phyloP scores from a whole-genome alignment of 2,888 invertebrate genomes.

The Buathra laborator region DNA sequence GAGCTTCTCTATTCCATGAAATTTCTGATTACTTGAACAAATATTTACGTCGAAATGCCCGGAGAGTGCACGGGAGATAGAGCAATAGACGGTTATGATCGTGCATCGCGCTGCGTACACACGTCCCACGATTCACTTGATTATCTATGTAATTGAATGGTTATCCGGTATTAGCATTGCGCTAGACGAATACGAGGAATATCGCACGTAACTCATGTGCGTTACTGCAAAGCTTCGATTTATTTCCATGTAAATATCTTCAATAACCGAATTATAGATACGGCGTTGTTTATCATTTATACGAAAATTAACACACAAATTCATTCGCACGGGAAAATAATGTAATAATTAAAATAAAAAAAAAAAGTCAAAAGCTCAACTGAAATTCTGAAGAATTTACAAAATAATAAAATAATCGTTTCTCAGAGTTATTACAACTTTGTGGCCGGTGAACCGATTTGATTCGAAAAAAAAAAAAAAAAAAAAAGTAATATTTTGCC shows the following conservation, averaged over 20 bases:
- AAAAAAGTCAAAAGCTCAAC: too few species aligned
- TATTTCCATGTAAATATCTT: conserved; percentile 1
- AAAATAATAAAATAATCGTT: too few species aligned
- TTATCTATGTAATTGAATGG: conserved; percentile 47
- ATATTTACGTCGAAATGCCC: conserved; percentile 24
- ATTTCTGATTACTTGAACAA: conserved; percentile 44
- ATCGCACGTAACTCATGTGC: neutral
- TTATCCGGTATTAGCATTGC: conserved; percentile 2
- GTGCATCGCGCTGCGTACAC: conserved; percentile 16
- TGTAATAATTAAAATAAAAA: too few species aligned
- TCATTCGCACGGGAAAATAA: too few species aligned
- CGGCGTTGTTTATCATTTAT: too few species aligned
- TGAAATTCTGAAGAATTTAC: too few species aligned
- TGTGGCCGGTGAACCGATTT: neutral
- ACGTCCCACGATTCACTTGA: neutral
- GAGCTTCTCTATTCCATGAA: conserved; percentile 4
- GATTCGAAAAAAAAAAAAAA: neutral
- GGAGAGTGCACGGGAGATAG: neutral
- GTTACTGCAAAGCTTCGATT: neutral
- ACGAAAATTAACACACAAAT: too few species aligned
- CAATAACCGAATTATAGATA: neutral
- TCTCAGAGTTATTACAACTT: too few species aligned
- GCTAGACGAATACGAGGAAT: neutral
- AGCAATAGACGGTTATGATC: conserved; percentile 24
- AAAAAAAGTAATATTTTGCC: neutral